phyloP scores from a whole-genome alignment of 1,140 invertebrate species.

The Drosophila kohkoa region DNA sequence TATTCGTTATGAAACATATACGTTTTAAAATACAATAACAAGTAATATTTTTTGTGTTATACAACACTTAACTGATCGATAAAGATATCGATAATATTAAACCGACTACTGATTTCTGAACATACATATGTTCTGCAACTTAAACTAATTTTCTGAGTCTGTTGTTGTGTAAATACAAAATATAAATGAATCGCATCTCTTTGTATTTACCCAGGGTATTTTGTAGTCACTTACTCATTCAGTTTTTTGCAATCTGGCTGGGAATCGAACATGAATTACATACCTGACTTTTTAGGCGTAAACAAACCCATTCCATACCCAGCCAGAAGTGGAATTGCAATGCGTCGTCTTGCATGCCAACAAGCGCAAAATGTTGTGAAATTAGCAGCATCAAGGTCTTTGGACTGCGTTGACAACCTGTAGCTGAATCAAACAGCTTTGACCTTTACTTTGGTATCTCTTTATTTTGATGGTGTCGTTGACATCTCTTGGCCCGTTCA shows the following conservation, averaged over 20 bases:
- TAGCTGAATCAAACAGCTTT: slow-evolving; percentile 28
- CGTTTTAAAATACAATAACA: too few relatives aligned
- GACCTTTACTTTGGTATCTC: slow-evolving; percentile 71
- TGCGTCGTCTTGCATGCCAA: slow-evolving; percentile 71
- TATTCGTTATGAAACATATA: too few relatives aligned
- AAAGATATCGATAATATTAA: too few relatives aligned
- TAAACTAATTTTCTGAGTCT: neutral
- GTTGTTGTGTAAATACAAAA: neutral
- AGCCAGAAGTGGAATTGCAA: slow-evolving; percentile 57
- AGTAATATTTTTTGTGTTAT: too few relatives aligned
- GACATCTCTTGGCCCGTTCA: slow-evolving; percentile 47
- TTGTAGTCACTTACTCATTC: neutral
- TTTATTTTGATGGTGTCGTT: slow-evolving; percentile 57
- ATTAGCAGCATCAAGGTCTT: slow-evolving; percentile 68
- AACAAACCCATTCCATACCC: slow-evolving; percentile 32
- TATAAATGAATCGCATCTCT: too few relatives aligned
- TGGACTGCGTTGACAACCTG: slow-evolving; percentile 32
- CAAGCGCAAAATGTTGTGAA: slow-evolving; percentile 62
- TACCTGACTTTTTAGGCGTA: slow-evolving; percentile 40
- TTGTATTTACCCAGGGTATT: slow-evolving; percentile 1
- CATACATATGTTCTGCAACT: too few relatives aligned
- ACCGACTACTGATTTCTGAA: too few relatives aligned
- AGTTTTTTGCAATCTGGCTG: slow-evolving; percentile 34
- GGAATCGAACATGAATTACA: slow-evolving; percentile 45
- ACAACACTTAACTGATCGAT: too few relatives aligned